These are phyloP conservation scores for Tonatia bakeri DNA, from an alignment of 2,113 vertebrate genomes.

Conservation along the genomic window DNA sequence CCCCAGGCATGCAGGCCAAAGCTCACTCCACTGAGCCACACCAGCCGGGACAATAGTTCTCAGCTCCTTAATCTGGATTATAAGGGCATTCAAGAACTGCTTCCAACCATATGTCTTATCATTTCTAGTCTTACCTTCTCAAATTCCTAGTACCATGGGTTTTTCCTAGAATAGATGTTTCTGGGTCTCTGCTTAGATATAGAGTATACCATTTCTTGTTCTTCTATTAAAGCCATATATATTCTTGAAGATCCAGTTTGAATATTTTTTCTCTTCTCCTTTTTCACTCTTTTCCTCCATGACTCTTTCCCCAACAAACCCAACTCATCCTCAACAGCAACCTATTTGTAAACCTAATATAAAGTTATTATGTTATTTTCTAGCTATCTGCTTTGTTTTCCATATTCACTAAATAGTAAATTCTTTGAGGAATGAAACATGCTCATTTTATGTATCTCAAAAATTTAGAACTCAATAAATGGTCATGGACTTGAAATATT, in stretches of 20 bases:
- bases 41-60: background rate
- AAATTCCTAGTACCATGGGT: background rate
- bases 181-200: background rate
- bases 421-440: background rate
- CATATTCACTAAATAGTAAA: background rate
- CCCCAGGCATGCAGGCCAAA: too few relatives aligned
- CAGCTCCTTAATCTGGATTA: background rate
- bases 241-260: background rate
- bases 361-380: background rate
- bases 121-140: background rate
- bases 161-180: background rate
- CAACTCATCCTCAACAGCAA: background rate
- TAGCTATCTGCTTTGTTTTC: conserved; percentile 9
- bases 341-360: background rate
- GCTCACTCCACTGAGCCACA: too few relatives aligned
- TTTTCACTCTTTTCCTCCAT: background rate
- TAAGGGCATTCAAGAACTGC: background rate
- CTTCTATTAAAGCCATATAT: background rate
- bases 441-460: background rate
- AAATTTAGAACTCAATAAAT: conserved; percentile 33
- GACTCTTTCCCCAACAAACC: background rate
- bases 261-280: background rate
- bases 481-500: background rate
- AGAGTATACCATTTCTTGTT: background rate
- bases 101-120: background rate